phyloP scores from a whole-genome alignment of 2,888 invertebrate genomes.

The Cepaea hortensis region DNA sequence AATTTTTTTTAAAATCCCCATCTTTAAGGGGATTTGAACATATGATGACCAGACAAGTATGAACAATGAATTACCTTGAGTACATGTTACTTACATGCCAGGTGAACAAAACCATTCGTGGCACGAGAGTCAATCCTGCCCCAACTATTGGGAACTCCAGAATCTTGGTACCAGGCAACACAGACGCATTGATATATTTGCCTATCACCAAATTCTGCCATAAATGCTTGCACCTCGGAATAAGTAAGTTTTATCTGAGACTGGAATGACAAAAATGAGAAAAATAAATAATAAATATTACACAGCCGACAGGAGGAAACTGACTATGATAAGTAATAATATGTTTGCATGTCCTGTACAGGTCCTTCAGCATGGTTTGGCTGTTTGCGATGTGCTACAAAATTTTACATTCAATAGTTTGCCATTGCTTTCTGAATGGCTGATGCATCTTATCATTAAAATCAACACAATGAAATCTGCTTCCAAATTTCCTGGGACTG shows the following conservation, averaged over 20 bases:
- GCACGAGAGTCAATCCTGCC: neutral
- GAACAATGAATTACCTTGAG: neutral
- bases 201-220: neutral
- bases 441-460: too few species aligned
- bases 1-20: too few species aligned
- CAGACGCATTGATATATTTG: constrained; percentile 11
- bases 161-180: constrained; percentile 33
- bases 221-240: constrained; percentile 5
- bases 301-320: too few species aligned
- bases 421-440: too few species aligned
- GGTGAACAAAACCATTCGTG: neutral
- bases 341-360: too few species aligned
- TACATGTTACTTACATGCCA: constrained; percentile 33
- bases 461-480: too few species aligned
- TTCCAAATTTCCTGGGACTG: too few species aligned
- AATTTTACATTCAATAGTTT: too few species aligned
- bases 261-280: constrained; percentile 10
- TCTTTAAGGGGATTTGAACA: too few species aligned
- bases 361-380: too few species aligned
- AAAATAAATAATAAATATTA: neutral
- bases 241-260: constrained; percentile 19
- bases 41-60: too few species aligned
- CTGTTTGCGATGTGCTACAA: too few species aligned
- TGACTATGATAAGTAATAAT: neutral
- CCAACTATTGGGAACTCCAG: constrained; percentile 11